Percentiles rank a stretch among this genome's conserved stretches.
Conservation (phyloP, 2,797 vertebrate species). For the Lophotriccus pileatus region DNA sequence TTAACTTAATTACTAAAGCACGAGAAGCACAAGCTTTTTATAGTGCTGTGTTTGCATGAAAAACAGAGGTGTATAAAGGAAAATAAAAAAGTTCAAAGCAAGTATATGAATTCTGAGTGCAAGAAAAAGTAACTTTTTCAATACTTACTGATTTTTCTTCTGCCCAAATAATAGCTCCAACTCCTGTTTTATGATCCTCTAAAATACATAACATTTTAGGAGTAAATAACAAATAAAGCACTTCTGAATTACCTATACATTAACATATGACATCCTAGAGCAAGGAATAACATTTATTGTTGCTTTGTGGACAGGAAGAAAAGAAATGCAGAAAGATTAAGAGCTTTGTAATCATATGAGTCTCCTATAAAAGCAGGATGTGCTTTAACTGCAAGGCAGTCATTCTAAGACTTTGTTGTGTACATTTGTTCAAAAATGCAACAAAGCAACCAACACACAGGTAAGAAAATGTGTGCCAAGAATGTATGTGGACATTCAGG, state of each 20-base stretch:
- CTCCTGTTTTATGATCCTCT: conserved; percentile 97
- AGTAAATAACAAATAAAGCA: conserved; percentile 15
- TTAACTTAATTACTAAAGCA: not conserved
- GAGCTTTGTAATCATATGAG: not conserved
- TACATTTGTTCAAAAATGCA: not conserved
- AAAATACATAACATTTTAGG: conserved; percentile 69
- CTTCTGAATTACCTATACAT: not conserved
- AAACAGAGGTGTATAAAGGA: not conserved
- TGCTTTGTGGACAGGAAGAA: not conserved
- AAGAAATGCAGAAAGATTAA: not conserved
- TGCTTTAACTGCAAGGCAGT: not conserved
- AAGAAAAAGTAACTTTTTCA: conserved; percentile 8
- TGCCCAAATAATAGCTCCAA: conserved; percentile 95
- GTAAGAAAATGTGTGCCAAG: not conserved
- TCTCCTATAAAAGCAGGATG: not conserved
- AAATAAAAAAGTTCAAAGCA: not conserved
- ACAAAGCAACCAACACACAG: not conserved
- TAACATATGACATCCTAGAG: not conserved
- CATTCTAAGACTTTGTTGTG: not conserved
- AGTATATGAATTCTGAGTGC: not conserved
- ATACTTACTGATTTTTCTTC: conserved; percentile 85
- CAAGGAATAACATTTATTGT: not conserved
- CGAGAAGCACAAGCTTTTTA: not conserved
- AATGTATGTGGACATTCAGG: not conserved
- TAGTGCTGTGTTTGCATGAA: not conserved